Conservation (phyloP, 2,888 invertebrate genomes). For the Microctonus hyperodae region DNA sequence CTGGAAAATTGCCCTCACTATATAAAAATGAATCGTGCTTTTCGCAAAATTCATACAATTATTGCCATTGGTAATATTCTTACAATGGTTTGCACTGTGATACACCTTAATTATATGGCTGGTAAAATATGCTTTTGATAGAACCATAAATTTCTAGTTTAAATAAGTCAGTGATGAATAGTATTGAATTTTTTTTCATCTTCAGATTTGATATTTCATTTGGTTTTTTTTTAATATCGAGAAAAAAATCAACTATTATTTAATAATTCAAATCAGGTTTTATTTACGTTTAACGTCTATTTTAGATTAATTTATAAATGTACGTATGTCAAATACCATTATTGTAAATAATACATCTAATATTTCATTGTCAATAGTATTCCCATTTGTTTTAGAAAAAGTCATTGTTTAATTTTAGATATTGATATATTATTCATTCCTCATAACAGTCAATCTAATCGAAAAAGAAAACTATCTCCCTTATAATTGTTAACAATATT, state of each 20-base stretch:
- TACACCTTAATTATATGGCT: slow-evolving; percentile 74
- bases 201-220: not conserved
- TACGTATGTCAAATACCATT: not conserved
- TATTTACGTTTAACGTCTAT: not conserved
- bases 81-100: slow-evolving; percentile 71
- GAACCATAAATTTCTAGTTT: slow-evolving; percentile 26
- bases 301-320: not conserved
- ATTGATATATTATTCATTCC: no score
- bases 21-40: slow-evolving; percentile 75
- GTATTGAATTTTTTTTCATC: not conserved
- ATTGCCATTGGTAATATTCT: slow-evolving; percentile 84
- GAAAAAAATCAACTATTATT: no score
- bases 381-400: not conserved
- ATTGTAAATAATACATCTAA: slow-evolving; percentile 6
- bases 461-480: not conserved
- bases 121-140: slow-evolving; percentile 63
- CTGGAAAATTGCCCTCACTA: slow-evolving; percentile 82
- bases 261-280: no score
- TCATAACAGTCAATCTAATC: not conserved
- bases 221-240: not conserved
- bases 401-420: no score
- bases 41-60: slow-evolving; percentile 78
- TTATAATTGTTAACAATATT: not conserved
- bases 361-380: slow-evolving; percentile 9
- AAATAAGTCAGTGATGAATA: no score